These are phyloP conservation scores for Tragelaphus scriptus DNA, from an alignment of 2,113 vertebrate species.

Conservation along the genomic window DNA sequence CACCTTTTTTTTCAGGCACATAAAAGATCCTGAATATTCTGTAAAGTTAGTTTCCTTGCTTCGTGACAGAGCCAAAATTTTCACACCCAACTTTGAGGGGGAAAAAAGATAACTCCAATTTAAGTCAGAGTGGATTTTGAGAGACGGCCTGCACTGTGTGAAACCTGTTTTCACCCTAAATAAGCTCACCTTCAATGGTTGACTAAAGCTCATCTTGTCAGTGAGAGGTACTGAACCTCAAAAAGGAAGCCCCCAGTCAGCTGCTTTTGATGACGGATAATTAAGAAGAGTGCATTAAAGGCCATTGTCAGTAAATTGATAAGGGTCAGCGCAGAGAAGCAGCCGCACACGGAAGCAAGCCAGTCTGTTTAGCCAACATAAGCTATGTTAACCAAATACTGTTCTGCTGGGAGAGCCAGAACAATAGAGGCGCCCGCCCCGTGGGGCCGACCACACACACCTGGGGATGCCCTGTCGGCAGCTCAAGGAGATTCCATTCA, in stretches of 20 bases:
- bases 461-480: conserved; percentile 43
- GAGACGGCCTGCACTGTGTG: background rate
- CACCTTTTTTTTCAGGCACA: background rate
- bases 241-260: conserved; percentile 19
- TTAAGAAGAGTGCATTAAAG: conserved; percentile 66
- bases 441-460: conserved; percentile 66
- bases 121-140: background rate
- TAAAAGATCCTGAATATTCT: background rate
- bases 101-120: background rate
- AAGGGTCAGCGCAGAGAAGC: conserved; percentile 65
- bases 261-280: conserved; percentile 71
- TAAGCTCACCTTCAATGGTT: background rate
- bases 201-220: background rate
- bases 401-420: conserved; percentile 40
- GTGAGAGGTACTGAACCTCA: conserved; percentile 34
- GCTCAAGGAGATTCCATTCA: conserved; percentile 50
- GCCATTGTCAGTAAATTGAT: conserved; percentile 58
- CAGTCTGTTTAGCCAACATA: conserved; percentile 55
- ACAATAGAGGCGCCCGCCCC: conserved; percentile 66
- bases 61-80: background rate
- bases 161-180: background rate
- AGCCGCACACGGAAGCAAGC: conserved; percentile 42
- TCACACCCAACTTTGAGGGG: background rate
- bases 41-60: background rate
- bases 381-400: conserved; percentile 34